Conservation (phyloP, 2,888 invertebrate genomes). For the Halictus ligatus region DNA sequence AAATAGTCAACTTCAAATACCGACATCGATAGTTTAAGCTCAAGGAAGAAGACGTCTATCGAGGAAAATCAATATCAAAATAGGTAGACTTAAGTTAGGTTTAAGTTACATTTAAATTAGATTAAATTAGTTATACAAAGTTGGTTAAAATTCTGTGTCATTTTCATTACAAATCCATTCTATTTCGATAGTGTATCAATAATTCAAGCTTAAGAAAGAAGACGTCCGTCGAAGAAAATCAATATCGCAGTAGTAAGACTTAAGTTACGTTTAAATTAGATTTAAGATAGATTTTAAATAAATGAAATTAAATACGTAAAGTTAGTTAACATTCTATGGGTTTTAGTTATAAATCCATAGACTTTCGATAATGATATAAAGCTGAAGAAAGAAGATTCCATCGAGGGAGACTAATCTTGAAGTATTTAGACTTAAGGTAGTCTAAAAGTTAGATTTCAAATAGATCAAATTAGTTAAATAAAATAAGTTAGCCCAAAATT, state of each 20-base stretch:
- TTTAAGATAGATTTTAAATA: neutral
- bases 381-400: too few relatives aligned
- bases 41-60: neutral
- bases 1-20: neutral
- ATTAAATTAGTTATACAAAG: neutral
- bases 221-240: neutral
- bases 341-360: neutral
- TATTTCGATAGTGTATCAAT: neutral
- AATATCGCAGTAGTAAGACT: neutral
- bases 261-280: neutral
- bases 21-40: neutral
- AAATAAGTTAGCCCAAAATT: too few relatives aligned
- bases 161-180: neutral
- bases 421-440: too few relatives aligned
- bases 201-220: neutral
- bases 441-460: too few relatives aligned
- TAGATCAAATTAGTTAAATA: too few relatives aligned
- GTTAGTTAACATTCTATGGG: neutral
- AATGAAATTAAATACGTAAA: neutral
- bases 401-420: too few relatives aligned
- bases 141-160: neutral
- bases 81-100: neutral
- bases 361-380: neutral
- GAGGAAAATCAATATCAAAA: neutral
- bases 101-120: slow-evolving; percentile 5